A percentile compares a stretch with the other conserved stretches of the same genome.
phyloP scores from a whole-genome alignment of 2,888 invertebrate species.

The Netelia virgata region DNA sequence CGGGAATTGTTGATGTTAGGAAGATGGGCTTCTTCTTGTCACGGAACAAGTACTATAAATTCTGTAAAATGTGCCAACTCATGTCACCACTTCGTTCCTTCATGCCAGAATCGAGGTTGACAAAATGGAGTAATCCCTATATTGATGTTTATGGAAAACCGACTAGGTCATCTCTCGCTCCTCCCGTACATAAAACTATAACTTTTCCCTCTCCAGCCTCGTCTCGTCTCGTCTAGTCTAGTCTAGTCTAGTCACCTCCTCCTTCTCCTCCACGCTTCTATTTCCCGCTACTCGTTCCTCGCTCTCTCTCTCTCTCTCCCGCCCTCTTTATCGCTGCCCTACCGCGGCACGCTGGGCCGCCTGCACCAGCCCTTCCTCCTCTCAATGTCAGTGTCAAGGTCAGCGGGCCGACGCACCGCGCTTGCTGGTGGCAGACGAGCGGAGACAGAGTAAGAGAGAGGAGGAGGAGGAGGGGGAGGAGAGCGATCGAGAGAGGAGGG shows the following conservation, averaged over 20 bases:
- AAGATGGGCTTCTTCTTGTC: too few relatives aligned
- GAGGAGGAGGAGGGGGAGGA: too few relatives aligned
- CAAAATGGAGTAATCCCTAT: background rate
- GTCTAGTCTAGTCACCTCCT: conserved; percentile 79
- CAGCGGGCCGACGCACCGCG: conserved; percentile 83
- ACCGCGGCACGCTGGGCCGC: conserved; percentile 39
- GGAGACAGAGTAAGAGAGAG: conserved; percentile 49
- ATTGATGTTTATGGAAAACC: conserved; percentile 17
- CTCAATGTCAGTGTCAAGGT: conserved; percentile 85
- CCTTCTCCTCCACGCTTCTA: conserved; percentile 71
- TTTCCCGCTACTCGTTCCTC: conserved; percentile 34
- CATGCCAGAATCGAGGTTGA: background rate
- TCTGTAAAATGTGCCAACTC: too few relatives aligned
- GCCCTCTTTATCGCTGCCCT: conserved; percentile 58
- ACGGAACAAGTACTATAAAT: too few relatives aligned
- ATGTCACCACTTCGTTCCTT: too few relatives aligned
- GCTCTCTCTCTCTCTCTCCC: conserved; percentile 6
- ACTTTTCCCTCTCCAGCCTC: conserved; percentile 51
- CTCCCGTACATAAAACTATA: conserved; percentile 15
- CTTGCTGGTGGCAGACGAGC: conserved; percentile 66
- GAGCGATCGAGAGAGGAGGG: background rate
- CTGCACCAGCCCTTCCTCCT: conserved; percentile 70
- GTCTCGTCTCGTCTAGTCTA: conserved; percentile 77
- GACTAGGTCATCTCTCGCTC: conserved; percentile 48
- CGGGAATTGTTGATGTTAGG: too few relatives aligned